A percentile compares a stretch with the other conserved stretches of the same genome.
phyloP scores from a whole-genome alignment of 1,140 invertebrate species.

The Trigoniulus corallinus region DNA sequence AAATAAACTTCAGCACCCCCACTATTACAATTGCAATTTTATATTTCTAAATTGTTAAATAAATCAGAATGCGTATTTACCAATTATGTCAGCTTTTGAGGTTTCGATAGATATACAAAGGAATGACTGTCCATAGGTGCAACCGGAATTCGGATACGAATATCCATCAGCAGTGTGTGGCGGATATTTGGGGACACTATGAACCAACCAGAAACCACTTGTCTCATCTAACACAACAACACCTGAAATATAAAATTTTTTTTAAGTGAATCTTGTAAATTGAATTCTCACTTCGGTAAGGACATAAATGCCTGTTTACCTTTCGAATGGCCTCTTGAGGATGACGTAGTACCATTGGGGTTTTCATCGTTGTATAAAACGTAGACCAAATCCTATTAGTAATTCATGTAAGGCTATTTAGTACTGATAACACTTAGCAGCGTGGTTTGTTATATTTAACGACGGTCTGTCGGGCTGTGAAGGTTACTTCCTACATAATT shows the following conservation, averaged over 20 bases:
- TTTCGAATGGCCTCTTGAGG: conserved; percentile 60
- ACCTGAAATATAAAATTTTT: conserved; percentile 23
- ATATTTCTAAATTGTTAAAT: too few relatives aligned
- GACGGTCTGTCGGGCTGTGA: too few relatives aligned
- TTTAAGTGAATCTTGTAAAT: neutral
- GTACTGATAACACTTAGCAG: neutral
- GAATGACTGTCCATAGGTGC: conserved; percentile 64
- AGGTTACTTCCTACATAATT: too few relatives aligned
- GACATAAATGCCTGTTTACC: conserved; percentile 20
- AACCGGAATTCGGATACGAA: conserved; percentile 51
- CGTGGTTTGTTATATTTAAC: too few relatives aligned
- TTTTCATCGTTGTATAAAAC: conserved; percentile 71
- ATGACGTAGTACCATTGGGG: conserved; percentile 34
- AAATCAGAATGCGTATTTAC: too few relatives aligned
- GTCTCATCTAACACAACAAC: conserved; percentile 49
- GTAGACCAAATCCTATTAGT: conserved; percentile 22
- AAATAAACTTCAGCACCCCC: too few relatives aligned
- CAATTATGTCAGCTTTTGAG: conserved; percentile 47
- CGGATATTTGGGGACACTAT: conserved; percentile 76
- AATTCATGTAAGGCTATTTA: neutral
- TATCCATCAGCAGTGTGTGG: conserved; percentile 39
- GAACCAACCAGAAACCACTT: conserved; percentile 72
- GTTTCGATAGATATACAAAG: conserved; percentile 58
- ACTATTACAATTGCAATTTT: too few relatives aligned
- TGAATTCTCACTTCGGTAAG: too few relatives aligned